phyloP scores from a whole-genome alignment of 2,888 invertebrate species.

The Macaria notata region DNA sequence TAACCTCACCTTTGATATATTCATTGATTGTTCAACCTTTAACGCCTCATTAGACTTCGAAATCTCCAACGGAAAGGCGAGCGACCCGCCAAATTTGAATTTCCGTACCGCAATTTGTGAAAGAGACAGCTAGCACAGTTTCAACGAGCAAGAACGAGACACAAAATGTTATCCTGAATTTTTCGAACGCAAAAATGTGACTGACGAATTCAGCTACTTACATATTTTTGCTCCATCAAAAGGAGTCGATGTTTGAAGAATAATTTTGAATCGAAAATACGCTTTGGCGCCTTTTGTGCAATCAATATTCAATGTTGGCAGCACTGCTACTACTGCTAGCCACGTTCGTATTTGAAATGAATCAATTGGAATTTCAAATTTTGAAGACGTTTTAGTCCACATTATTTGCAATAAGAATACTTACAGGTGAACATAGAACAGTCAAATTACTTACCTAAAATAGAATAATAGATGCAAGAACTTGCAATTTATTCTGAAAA shows the following conservation, averaged over 20 bases:
- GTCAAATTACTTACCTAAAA: no score
- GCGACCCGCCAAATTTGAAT: conserved; percentile 76
- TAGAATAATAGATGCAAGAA: no score
- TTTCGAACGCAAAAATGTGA: conserved; percentile 65
- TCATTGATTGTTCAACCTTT: conserved; percentile 78
- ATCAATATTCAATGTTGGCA: conserved; percentile 82
- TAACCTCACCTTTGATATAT: conserved; percentile 59
- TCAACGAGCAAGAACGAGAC: conserved; percentile 40
- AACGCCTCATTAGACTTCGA: conserved; percentile 73
- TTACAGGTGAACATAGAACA: no score
- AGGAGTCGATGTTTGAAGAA: conserved; percentile 73
- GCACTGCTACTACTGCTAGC: conserved; percentile 60
- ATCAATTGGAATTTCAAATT: conserved; percentile 65
- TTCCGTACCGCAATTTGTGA: conserved; percentile 69
- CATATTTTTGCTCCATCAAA: conserved; percentile 80
- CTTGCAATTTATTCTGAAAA: no score
- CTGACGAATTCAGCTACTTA: conserved; percentile 77
- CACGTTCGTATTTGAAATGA: conserved; percentile 69
- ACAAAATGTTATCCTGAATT: conserved; percentile 47
- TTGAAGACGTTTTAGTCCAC: conserved; percentile 49
- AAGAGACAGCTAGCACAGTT: conserved; percentile 40
- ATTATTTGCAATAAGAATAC: conserved; percentile 24
- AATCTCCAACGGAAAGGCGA: conserved; percentile 77
- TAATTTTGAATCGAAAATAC: conserved; percentile 82
- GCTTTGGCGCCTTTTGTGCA: conserved; percentile 82